A percentile compares a stretch with the other conserved stretches of the same genome.
phyloP scores from a whole-genome alignment of 2,888 invertebrate genomes.

The Gisinianus flammeolus region DNA sequence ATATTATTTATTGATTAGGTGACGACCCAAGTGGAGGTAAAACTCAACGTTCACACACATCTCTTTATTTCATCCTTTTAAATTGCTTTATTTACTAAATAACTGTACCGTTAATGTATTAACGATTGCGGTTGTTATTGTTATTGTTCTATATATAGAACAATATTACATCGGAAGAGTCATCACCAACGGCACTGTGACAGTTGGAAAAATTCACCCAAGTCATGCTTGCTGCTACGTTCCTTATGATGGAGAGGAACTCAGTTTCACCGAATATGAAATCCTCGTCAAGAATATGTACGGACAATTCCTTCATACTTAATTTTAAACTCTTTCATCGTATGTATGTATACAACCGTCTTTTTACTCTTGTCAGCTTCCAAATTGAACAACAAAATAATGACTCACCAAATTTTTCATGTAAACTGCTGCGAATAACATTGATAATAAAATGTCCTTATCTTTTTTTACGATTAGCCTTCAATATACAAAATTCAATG shows the following conservation, averaged over 20 bases:
- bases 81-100: conserved; percentile 1
- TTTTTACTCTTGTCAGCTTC: no score
- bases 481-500: no score
- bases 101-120: no score
- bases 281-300: conserved; percentile 47
- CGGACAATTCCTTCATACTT: conserved; percentile 29
- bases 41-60: not conserved
- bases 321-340: no score
- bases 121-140: no score
- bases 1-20: no score
- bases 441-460: no score
- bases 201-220: conserved; percentile 50
- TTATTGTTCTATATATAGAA: not conserved
- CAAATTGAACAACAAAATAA: no score
- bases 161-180: conserved; percentile 49
- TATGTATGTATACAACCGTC: no score
- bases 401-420: no score
- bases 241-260: conserved; percentile 49
- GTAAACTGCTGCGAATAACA: no score
- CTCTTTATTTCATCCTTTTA: not conserved
- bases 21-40: not conserved
- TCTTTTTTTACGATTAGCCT: no score
- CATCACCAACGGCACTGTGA: conserved; percentile 46
- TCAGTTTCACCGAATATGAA: conserved; percentile 46
- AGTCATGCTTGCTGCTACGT: conserved; percentile 49